phyloP scores from a whole-genome alignment of 37 sponge, comb jelly and placozoan genomes.

The Corticium candelabrum region DNA sequence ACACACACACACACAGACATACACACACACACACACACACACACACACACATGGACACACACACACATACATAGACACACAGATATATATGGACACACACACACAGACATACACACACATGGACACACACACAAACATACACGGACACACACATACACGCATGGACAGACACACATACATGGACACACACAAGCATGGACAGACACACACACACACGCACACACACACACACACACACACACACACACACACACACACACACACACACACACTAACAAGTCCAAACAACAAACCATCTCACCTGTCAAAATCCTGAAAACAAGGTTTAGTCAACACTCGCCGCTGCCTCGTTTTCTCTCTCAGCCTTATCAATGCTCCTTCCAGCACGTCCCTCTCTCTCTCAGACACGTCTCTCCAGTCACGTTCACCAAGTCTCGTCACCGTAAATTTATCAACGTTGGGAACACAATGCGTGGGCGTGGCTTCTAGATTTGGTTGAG shows the following conservation, averaged over 20 bases:
- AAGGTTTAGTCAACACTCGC: conserved; percentile 63
- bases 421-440: not conserved
- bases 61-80: no score
- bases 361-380: conserved; percentile 46
- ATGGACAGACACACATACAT: no score
- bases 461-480: not conserved
- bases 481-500: not conserved
- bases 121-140: no score
- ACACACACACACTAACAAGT: no score
- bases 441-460: not conserved
- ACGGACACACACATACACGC: not conserved
- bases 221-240: no score
- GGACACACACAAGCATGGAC: no score
- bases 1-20: not conserved
- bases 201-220: no score
- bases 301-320: conserved; percentile 76
- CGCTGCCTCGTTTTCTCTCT: conserved; percentile 51
- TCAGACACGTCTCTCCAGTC: conserved; percentile 11
- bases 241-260: no score
- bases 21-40: conserved; percentile 1
- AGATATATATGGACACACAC: no score
- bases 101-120: no score
- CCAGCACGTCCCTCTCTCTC: conserved; percentile 23
- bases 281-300: no score
- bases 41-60: no score